Base-by-base conservation (phyloP, 2,113 vertebrate species). In the Micromys minutus region DNA sequence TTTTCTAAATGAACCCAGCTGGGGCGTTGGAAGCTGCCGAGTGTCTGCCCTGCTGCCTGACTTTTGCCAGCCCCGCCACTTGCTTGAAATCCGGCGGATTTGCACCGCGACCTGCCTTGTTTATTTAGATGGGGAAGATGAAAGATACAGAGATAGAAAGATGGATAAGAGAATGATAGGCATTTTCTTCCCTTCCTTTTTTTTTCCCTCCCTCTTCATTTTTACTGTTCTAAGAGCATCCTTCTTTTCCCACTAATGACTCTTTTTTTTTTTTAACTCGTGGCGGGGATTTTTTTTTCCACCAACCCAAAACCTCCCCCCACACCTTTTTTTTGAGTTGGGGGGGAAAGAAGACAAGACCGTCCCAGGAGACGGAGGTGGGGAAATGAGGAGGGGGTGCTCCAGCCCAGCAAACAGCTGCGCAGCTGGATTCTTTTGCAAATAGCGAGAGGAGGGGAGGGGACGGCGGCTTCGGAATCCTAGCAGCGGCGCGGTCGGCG, bases 311-410 rank as follows among this genome's bases (percentile, higher is more conserved):
- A 69, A 50, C 61, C 90, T 94, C 93, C 94, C 87, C 69, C 55
- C 85, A 61, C n/a, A 74, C 89, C 39, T 87, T 87, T 69, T 85
- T 87, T 88, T 55, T 76, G 88, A 84, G 80, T 77, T 47, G 95
- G 94, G 94, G 94, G 88, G n/a, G 61, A n/a, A 17, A 90, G 89
- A 85, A 84, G 95, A 63, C 81, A 34, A 76, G 92, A 89, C 69
- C 90, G 89, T 95, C 97, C 96, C 97, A 71, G 95, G 95, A 97
- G 97, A 96, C 95, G 95, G 97, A 95, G 96, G 96, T 93, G 96
- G 96, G 93, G 96, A 93, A 89, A 81, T 63, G 89, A 87, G 69
- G 90, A 74, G 67, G 93, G 96, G 90, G 89, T 76, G 95, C 95
- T 31, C 4, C 59, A 84, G 96, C 91, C 93, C 89, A 26, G 89